phyloP scores from a whole-genome alignment of 2,888 invertebrate genomes.

The Diadromus collaris region DNA sequence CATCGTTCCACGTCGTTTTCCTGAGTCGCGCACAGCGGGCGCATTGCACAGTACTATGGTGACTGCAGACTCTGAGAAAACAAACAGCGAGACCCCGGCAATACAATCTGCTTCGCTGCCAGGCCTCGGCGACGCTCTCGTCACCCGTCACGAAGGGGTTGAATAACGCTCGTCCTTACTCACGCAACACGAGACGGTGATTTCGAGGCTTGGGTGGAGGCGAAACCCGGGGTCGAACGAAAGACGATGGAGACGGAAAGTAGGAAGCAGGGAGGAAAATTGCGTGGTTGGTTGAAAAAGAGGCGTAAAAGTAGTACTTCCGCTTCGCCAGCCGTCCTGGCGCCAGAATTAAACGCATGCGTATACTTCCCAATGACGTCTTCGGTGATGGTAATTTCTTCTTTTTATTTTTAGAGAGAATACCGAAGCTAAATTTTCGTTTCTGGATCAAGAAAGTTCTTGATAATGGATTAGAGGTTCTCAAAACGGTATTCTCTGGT shows the following conservation, averaged over 20 bases:
- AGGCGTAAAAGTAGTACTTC: conserved; percentile 78
- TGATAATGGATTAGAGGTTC: neutral
- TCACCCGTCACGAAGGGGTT: conserved; percentile 59
- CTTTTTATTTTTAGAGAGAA: neutral
- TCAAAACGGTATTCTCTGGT: neutral
- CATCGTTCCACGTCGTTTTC: conserved; percentile 9
- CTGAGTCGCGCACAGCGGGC: conserved; percentile 3
- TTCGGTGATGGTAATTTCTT: neutral
- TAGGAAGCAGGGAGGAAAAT: conserved; percentile 48
- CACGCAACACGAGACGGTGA: conserved; percentile 76
- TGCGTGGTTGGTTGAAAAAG: conserved; percentile 64
- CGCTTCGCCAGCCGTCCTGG: conserved; percentile 76
- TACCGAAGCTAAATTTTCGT: neutral
- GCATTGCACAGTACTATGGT: neutral
- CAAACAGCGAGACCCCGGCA: conserved; percentile 65
- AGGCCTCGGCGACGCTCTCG: conserved; percentile 43
- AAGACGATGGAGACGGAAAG: conserved; percentile 47
- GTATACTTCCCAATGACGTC: conserved; percentile 43
- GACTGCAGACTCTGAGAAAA: conserved; percentile 61
- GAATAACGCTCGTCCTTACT: conserved; percentile 62
- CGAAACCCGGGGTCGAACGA: conserved; percentile 53
- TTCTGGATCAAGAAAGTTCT: neutral
- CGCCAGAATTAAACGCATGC: conserved; percentile 69
- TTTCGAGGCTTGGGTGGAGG: conserved; percentile 69
- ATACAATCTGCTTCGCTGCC: conserved; percentile 59